Percentiles rank a stretch among this genome's conserved stretches.
Evolutionary conservation across 2,888 invertebrate genomes (phyloP).

Genomic region (Phengaris arion): DNA sequence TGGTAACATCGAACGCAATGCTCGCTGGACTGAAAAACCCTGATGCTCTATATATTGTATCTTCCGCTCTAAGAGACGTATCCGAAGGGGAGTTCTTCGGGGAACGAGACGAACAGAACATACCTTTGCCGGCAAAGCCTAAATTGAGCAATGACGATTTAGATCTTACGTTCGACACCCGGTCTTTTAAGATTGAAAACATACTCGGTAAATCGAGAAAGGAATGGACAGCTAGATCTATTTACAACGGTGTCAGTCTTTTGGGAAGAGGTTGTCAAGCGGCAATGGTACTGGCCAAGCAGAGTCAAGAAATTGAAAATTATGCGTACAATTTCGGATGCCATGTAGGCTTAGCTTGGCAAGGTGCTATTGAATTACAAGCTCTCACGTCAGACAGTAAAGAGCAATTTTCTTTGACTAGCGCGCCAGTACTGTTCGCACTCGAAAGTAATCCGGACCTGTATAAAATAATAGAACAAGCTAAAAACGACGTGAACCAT

Average conservation of each 20-base stretch:
- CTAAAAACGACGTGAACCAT: constrained; percentile 82
- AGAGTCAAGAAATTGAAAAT: constrained; percentile 82
- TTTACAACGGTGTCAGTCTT: constrained; percentile 83
- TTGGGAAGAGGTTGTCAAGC: constrained; percentile 89
- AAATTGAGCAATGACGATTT: constrained; percentile 56
- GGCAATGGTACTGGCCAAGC: constrained; percentile 86
- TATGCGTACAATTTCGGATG: constrained; percentile 89
- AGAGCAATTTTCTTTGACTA: constrained; percentile 85
- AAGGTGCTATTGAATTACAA: constrained; percentile 79
- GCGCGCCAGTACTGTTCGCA: constrained; percentile 91
- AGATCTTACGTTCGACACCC: constrained; percentile 64
- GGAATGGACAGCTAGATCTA: constrained; percentile 86
- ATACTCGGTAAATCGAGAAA: constrained; percentile 80
- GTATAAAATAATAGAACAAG: constrained; percentile 81
- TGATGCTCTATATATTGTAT: constrained; percentile 89
- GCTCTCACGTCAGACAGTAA: constrained; percentile 79
- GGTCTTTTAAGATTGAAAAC: constrained; percentile 58
- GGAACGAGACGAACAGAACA: constrained; percentile 86
- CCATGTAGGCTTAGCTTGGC: constrained; percentile 90
- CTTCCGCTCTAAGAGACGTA: constrained; percentile 88
- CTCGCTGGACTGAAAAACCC: constrained; percentile 85
- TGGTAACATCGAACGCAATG: constrained; percentile 89
- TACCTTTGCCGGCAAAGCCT: constrained; percentile 84
- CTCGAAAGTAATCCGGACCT: constrained; percentile 87
- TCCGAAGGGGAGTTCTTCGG: constrained; percentile 91